phyloP scores from a whole-genome alignment of 2,888 invertebrate genomes.

The Netelia melanura region DNA sequence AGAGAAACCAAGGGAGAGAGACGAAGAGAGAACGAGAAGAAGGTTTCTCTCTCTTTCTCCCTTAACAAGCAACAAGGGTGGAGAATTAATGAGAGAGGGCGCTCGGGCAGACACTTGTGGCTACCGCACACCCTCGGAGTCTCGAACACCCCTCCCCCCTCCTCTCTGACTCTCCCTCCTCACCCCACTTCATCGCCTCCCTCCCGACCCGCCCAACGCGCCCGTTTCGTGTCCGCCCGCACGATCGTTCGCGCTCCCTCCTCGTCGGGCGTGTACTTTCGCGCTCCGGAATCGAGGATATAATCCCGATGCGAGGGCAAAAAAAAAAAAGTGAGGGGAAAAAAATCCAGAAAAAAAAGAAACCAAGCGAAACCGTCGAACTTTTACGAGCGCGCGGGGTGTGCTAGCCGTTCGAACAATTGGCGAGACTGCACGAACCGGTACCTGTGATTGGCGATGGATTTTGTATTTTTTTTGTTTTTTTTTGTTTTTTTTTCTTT shows the following conservation, averaged over 20 bases:
- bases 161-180: constrained; percentile 11
- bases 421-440: background rate
- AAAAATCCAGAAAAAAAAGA: constrained; percentile 10
- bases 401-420: constrained; percentile 22
- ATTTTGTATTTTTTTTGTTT: background rate
- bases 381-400: constrained; percentile 30
- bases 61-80: constrained; percentile 85
- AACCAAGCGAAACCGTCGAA: constrained; percentile 26
- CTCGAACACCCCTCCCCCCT: constrained; percentile 74
- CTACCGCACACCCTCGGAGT: constrained; percentile 82
- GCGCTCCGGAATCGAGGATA: constrained; percentile 37
- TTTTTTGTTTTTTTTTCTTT: background rate
- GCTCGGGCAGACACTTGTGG: constrained; percentile 85
- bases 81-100: constrained; percentile 85
- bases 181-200: background rate
- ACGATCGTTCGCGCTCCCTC: constrained; percentile 21
- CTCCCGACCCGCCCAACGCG: constrained; percentile 47
- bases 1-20: constrained; percentile 18
- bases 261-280: constrained; percentile 28
- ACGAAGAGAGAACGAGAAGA: constrained; percentile 11
- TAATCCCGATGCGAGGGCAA: background rate
- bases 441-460: background rate
- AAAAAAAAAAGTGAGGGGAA: no score
- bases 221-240: constrained; percentile 21
- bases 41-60: constrained; percentile 73